These are phyloP conservation scores for Heterochromis multidens DNA, from an alignment of 2,113 vertebrate genomes.

Conservation along the genomic window DNA sequence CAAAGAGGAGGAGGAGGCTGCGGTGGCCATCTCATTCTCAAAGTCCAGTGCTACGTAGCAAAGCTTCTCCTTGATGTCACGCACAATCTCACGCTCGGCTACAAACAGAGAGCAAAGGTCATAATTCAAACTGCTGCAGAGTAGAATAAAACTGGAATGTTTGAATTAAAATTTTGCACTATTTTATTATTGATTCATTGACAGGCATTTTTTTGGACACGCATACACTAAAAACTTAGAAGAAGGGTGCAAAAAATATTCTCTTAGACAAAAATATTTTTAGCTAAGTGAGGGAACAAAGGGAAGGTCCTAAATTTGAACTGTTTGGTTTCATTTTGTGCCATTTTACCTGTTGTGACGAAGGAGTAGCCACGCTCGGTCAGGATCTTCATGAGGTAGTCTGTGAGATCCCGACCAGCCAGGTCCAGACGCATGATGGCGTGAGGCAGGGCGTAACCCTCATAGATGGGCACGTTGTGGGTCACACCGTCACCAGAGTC, in stretches of 20 bases:
- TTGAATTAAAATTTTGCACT: too few relatives aligned
- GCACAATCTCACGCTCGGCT: constrained; percentile 97
- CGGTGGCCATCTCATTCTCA: constrained; percentile 95
- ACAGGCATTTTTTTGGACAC: background rate
- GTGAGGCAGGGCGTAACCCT: background rate
- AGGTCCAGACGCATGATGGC: background rate
- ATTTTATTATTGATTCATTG: too few relatives aligned
- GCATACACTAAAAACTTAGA: background rate
- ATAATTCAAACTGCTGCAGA: background rate
- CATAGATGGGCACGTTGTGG: background rate
- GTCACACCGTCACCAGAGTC: background rate
- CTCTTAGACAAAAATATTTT: background rate
- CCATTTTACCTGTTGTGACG: constrained; percentile 86
- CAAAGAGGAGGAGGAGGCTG: constrained; percentile 92
- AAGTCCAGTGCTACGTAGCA: constrained; percentile 97
- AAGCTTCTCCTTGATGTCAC: constrained; percentile 97
- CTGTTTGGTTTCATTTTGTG: background rate
- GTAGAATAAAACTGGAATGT: background rate
- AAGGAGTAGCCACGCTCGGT: constrained; percentile 91
- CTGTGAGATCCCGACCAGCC: background rate
- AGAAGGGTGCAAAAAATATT: too few relatives aligned
- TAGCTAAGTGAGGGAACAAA: rapidly evolving
- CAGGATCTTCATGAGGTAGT: background rate
- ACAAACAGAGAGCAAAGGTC: background rate
- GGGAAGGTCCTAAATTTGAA: background rate